Evolutionary conservation across 2,113 vertebrate species (phyloP), one percentile per base, ranked within the genome.

Genomic region (Lepidothrix coronata): DNA sequence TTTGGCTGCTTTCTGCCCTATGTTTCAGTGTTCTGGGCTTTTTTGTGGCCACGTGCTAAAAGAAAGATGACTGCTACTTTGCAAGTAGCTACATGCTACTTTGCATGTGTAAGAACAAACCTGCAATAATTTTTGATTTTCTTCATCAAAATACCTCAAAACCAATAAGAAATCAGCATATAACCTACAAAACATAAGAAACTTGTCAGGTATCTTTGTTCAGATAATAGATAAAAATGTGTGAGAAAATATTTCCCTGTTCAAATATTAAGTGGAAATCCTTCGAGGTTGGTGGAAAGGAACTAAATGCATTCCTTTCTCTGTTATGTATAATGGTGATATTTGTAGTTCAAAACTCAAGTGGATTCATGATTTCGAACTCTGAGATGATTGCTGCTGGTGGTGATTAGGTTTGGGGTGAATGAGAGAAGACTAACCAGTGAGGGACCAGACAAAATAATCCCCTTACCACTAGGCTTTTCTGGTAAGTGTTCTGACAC

Each of bases 391-490:
- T 41, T 62, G 35, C 25, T 2, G 1, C 33, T 63, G 48, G 7
- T 57, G 33, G 22, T 68, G 24, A 2, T 51, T 57, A 55, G 35
- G 77, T 61, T 52, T 52, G 37, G 9, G 5, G 37, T 44, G 23
- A 73, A 58, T 62, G 30, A 48, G 37, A 73, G 30, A 68, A 39
- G 48, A 43, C 19, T 24, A 55, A 28, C 27, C 7, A 31, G 33
- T n/a, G 70, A 66, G 21, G 18, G 21, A 31, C 28, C 9, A 41
- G 23, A 25, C 5, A 66, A 91, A 80, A 44, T 66, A 80, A 28
- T 2, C 2, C 3, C 7, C 24, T 81, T 0, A 0, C 43, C 19
- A 25, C 14, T 27, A 39, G 46, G 33, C 41, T 44, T 66, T 57
- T 43, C 24, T 21, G 63, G 10, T 31, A 63, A 44, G 12, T 39